Evolutionary conservation across 2,888 invertebrate genomes (phyloP).

Genomic region (Tanaodytes sp.): DNA sequence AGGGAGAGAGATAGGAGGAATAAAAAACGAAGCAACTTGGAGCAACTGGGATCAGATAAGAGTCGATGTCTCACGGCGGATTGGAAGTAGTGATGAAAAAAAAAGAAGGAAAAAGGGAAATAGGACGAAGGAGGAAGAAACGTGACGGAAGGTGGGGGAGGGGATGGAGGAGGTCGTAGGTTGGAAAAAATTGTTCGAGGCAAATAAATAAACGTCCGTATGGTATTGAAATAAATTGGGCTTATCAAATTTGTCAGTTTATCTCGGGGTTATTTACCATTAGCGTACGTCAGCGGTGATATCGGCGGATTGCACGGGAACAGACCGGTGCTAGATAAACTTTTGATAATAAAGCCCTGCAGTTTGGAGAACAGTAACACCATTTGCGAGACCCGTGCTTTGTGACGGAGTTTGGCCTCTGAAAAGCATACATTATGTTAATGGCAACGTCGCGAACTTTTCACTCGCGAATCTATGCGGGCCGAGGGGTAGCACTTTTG

Average conservation of each 20-base stretch:
- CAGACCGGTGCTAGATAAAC: constrained; percentile 75
- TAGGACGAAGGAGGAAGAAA: no score
- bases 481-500: no score
- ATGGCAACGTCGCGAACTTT: no score
- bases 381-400: constrained; percentile 76
- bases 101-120: constrained; percentile 6
- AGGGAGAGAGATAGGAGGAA: no score
- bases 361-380: constrained; percentile 80
- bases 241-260: constrained; percentile 40
- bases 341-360: constrained; percentile 78
- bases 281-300: constrained; percentile 79
- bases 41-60: not conserved
- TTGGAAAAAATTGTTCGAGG: no score
- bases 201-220: constrained; percentile 26
- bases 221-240: constrained; percentile 44
- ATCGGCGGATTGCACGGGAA: constrained; percentile 80
- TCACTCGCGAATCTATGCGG: no score
- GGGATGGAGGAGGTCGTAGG: constrained; percentile 6
- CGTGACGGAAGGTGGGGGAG: no score
- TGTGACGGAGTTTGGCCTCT: constrained; percentile 68
- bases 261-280: constrained; percentile 74
- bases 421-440: constrained; percentile 51
- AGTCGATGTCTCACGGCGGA: no score
- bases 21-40: no score
- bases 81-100: no score